Evolutionary conservation across 1,140 invertebrate genomes (phyloP).

Genomic region (Drosophila serrata): DNA sequence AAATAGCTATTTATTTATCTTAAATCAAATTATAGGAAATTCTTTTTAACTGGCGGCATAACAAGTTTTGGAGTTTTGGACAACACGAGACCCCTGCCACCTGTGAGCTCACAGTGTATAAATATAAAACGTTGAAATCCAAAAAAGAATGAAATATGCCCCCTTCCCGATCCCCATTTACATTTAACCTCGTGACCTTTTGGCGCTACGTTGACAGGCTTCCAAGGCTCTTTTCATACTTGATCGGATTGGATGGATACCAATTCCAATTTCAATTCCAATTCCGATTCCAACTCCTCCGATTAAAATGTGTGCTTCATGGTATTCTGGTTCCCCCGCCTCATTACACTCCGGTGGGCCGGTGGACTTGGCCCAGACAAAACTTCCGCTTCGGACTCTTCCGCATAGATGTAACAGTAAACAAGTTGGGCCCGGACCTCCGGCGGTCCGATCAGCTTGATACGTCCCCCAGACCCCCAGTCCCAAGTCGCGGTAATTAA

Average conservation of each 20-base stretch:
- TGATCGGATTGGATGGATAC: background rate
- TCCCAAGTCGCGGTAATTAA: slow-evolving; percentile 55
- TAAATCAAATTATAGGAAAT: slow-evolving; percentile 14
- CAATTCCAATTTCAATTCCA: background rate
- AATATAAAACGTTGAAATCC: slow-evolving; percentile 19
- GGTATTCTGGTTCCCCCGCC: slow-evolving; percentile 20
- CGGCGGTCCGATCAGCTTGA: background rate
- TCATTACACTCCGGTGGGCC: slow-evolving; percentile 43
- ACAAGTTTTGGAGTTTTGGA: slow-evolving; percentile 53
- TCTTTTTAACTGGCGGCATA: slow-evolving; percentile 22
- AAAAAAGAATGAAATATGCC: slow-evolving; percentile 21
- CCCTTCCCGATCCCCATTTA: slow-evolving; percentile 24
- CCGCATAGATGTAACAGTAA: slow-evolving; percentile 78
- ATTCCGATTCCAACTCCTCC: background rate
- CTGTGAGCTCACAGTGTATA: slow-evolving; percentile 38
- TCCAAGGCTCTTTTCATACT: slow-evolving; percentile 8
- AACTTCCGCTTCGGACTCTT: slow-evolving; percentile 64
- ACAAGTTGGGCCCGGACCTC: slow-evolving; percentile 30
- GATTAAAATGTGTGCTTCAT: slow-evolving; percentile 5
- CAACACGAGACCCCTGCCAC: slow-evolving; percentile 17
- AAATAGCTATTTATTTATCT: slow-evolving; percentile 36
- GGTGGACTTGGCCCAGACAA: slow-evolving; percentile 14
- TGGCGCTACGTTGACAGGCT: slow-evolving; percentile 7
- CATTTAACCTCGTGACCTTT: slow-evolving; percentile 46
- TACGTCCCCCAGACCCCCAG: background rate